Percentiles rank a stretch among this genome's conserved stretches.
Conservation (phyloP, 2,888 invertebrate genomes). For the Platycnemis pennipes region DNA sequence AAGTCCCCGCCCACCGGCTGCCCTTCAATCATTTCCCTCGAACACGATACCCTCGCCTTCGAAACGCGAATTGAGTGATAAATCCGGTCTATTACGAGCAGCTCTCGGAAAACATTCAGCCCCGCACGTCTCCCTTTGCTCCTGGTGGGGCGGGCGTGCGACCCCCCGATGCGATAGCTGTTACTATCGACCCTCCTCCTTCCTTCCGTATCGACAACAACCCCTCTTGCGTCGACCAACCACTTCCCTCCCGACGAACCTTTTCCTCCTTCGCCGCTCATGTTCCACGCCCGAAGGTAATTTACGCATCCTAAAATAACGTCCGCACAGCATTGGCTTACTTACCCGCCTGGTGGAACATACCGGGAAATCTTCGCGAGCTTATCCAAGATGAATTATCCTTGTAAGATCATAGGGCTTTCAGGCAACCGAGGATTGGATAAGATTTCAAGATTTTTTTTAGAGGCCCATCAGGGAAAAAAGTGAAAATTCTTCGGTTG, state of each 20-base stretch:
- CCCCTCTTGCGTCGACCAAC: not conserved
- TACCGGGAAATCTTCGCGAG: too few relatives aligned
- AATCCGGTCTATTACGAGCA: not conserved
- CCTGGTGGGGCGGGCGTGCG: too few relatives aligned
- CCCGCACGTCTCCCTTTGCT: not conserved
- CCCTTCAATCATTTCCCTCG: not conserved
- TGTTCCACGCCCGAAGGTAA: not conserved
- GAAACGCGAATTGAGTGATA: not conserved
- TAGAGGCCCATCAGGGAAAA: too few relatives aligned
- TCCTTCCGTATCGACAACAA: not conserved
- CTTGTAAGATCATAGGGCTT: too few relatives aligned
- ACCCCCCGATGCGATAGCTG: not conserved
- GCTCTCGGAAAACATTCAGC: too few relatives aligned
- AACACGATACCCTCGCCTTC: not conserved
- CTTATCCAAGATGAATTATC: too few relatives aligned
- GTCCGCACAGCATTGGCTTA: not conserved
- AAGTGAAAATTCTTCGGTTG: too few relatives aligned
- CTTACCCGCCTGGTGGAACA: too few relatives aligned
- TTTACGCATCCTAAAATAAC: not conserved
- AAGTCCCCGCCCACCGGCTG: not conserved
- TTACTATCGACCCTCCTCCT: not conserved
- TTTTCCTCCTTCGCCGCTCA: not conserved
- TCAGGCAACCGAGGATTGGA: too few relatives aligned
- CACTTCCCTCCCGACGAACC: not conserved
- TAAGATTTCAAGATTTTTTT: too few relatives aligned